phyloP scores from a whole-genome alignment of 2,888 invertebrate genomes.

The Coleophora flavipennella region DNA sequence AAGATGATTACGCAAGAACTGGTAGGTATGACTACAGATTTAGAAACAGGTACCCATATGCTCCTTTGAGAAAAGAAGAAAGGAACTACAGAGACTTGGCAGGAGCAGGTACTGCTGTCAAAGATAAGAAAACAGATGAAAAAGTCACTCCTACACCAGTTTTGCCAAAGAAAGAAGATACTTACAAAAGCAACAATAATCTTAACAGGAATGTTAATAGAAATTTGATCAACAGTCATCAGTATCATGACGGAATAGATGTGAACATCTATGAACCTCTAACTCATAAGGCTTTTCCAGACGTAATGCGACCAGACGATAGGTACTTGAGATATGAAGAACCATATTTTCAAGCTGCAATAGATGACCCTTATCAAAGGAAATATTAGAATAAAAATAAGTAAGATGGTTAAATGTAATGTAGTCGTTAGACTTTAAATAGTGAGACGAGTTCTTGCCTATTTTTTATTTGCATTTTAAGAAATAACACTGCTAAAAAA shows the following conservation, averaged over 20 bases:
- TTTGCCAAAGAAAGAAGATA: conserved; percentile 55
- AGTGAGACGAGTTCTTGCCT: conserved; percentile 21
- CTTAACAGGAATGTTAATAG: conserved; percentile 33
- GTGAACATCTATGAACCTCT: conserved; percentile 41
- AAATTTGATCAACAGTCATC: conserved; percentile 59
- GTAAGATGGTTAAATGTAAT: no score
- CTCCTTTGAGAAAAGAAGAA: conserved; percentile 57
- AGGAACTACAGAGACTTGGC: conserved; percentile 59
- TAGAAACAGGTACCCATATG: conserved; percentile 54
- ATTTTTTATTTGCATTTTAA: conserved; percentile 19
- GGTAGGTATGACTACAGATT: conserved; percentile 64
- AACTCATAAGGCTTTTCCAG: conserved; percentile 46
- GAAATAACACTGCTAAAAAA: background rate
- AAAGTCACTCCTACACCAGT: conserved; percentile 62
- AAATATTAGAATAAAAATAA: conserved; percentile 37
- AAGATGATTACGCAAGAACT: conserved; percentile 50
- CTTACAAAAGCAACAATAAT: conserved; percentile 25
- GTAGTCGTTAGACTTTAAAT: background rate
- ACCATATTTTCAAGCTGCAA: conserved; percentile 52
- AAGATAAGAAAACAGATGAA: conserved; percentile 58
- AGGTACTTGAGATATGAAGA: conserved; percentile 56
- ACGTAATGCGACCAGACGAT: conserved; percentile 47
- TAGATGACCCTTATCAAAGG: conserved; percentile 60
- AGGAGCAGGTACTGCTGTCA: conserved; percentile 46
- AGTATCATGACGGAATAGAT: conserved; percentile 50